A percentile compares a stretch with the other conserved stretches of the same genome.
Conservation (phyloP, 2,888 invertebrate species). For the Megaustenia siamemsis region DNA sequence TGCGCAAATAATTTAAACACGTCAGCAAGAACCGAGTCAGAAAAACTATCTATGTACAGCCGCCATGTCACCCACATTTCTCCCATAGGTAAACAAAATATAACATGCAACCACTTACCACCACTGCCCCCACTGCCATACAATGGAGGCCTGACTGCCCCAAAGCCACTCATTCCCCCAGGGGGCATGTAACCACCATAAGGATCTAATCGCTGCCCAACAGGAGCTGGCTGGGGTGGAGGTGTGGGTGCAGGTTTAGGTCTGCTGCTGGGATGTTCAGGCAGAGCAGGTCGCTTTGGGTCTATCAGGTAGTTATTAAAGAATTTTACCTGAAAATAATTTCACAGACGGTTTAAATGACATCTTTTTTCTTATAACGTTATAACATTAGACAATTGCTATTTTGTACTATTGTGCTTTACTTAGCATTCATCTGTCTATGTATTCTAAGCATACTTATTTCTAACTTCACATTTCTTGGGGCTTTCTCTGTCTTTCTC, state of each 20-base stretch:
- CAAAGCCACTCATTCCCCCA: slow-evolving; percentile 69
- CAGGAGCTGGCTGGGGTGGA: slow-evolving; percentile 33
- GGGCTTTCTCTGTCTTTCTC: no score
- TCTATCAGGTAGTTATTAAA: slow-evolving; percentile 97
- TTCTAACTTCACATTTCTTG: no score
- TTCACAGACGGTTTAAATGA: background rate
- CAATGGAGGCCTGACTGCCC: slow-evolving; percentile 61
- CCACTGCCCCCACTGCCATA: slow-evolving; percentile 61
- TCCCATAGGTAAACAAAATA: no score
- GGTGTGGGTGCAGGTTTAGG: slow-evolving; percentile 52
- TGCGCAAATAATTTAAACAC: no score
- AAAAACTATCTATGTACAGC: no score
- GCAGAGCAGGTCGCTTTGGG: slow-evolving; percentile 94
- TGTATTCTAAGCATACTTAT: no score
- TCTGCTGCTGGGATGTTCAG: slow-evolving; percentile 84
- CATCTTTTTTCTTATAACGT: no score
- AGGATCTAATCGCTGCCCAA: slow-evolving; percentile 9
- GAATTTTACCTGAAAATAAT: slow-evolving; percentile 86
- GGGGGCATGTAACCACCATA: slow-evolving; percentile 37
- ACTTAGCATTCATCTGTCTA: no score
- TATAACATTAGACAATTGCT: no score
- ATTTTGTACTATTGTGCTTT: no score
- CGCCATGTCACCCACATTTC: no score
- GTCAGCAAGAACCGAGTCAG: no score
- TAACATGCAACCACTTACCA: background rate